phyloP scores from a whole-genome alignment of 1,140 invertebrate genomes.

The Augochlora pura region DNA sequence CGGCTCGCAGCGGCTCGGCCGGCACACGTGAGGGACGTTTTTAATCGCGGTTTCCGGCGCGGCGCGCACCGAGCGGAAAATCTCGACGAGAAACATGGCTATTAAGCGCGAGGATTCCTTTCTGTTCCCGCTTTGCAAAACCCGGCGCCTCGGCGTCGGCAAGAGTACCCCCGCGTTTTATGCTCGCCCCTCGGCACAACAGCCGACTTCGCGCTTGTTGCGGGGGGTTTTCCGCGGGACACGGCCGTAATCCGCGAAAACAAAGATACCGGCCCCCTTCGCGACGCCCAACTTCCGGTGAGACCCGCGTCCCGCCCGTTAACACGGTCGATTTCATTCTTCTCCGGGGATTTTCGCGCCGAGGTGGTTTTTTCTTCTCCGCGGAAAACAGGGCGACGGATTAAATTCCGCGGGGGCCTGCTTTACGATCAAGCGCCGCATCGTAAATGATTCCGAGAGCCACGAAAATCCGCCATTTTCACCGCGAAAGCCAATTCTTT shows the following conservation, averaged over 20 bases:
- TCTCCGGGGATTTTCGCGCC: background rate
- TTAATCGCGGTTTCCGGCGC: slow-evolving; percentile 3
- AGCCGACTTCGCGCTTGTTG: background rate
- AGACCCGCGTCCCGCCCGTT: background rate
- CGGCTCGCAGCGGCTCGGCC: no score
- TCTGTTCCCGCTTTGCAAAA: slow-evolving; percentile 8
- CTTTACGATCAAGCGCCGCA: no score
- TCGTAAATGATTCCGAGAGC: no score
- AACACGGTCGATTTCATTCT: slow-evolving; percentile 30
- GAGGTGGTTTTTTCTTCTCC: no score
- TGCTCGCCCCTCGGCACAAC: no score
- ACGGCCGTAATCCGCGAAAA: slow-evolving; percentile 16
- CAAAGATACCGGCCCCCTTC: slow-evolving; percentile 3
- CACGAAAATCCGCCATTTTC: no score
- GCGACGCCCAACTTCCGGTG: slow-evolving; percentile 17
- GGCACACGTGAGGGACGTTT: background rate
- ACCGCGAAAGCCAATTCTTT: no score
- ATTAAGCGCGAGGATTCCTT: slow-evolving; percentile 30
- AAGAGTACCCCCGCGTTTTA: no score
- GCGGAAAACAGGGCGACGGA: no score
- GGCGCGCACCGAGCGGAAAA: slow-evolving; percentile 19
- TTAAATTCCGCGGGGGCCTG: no score
- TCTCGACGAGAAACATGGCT: slow-evolving; percentile 22
- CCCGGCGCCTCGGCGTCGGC: slow-evolving; percentile 11
- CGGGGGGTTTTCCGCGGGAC: background rate